Conservation (phyloP, 2,113 vertebrate genomes). For the Astatotilapia flaviijosephi region DNA sequence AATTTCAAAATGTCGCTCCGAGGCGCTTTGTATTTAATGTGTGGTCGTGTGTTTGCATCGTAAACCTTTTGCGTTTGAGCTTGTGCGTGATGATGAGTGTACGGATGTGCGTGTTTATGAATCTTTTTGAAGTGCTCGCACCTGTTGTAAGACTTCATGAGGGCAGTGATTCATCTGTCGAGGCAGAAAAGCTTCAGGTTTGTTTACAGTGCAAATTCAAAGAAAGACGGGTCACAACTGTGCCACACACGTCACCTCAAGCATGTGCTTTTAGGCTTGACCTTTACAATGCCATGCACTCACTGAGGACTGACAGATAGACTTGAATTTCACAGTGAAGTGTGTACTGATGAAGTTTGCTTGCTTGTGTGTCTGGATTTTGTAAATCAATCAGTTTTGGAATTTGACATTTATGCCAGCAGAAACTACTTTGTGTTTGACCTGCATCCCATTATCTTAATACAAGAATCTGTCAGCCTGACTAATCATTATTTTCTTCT, state of each 20-base stretch:
- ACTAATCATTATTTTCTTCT: neutral
- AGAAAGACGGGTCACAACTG: neutral
- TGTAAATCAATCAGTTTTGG: neutral
- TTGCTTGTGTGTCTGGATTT: neutral
- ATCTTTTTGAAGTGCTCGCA: constrained; percentile 50
- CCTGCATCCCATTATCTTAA: neutral
- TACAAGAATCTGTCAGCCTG: neutral
- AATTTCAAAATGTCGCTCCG: neutral
- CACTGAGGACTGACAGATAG: neutral
- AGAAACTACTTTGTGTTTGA: neutral
- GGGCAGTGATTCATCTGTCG: constrained; percentile 40
- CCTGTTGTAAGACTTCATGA: constrained; percentile 54
- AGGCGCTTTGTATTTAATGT: constrained; percentile 10
- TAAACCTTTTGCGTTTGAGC: constrained; percentile 1
- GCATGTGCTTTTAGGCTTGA: neutral
- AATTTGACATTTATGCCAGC: neutral
- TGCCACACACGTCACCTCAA: neutral
- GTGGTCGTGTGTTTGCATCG: neutral
- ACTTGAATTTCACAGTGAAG: neutral
- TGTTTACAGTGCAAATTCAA: constrained; percentile 42
- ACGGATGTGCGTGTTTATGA: neutral
- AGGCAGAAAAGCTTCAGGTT: neutral
- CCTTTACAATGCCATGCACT: neutral
- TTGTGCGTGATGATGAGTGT: neutral
- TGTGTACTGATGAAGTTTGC: neutral